A percentile compares a stretch with the other conserved stretches of the same genome.
Evolutionary conservation across 2,797 vertebrate species (phyloP).

Genomic region (Lacerta agilis): DNA sequence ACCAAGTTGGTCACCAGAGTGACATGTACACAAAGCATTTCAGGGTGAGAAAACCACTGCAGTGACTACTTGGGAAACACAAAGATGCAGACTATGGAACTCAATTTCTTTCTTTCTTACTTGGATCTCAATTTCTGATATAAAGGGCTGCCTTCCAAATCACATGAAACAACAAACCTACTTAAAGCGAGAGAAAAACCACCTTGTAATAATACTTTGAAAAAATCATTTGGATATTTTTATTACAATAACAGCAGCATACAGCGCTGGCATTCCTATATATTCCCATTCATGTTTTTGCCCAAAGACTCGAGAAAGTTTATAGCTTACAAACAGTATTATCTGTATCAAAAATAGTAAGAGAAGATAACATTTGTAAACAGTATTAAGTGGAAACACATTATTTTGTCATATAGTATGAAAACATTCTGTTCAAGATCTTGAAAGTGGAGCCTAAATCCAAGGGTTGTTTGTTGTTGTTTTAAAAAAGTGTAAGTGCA

Average conservation of each 20-base stretch:
- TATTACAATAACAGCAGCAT: conserved; percentile 59
- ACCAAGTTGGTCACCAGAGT: no score
- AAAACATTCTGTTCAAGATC: conserved; percentile 4
- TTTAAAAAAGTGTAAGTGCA: neutral
- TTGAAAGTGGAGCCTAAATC: conserved; percentile 25
- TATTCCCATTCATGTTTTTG: conserved; percentile 40
- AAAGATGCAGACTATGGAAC: no score
- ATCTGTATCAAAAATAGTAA: conserved; percentile 38
- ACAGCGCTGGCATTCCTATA: conserved; percentile 27
- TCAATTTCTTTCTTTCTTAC: neutral
- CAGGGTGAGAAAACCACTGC: no score
- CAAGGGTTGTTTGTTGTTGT: conserved; percentile 12
- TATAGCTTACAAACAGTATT: conserved; percentile 59
- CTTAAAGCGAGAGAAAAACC: neutral
- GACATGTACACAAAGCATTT: no score
- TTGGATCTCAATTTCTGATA: neutral
- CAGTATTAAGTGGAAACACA: conserved; percentile 13
- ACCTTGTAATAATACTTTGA: no score
- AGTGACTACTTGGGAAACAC: no score
- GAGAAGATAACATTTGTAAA: conserved; percentile 45
- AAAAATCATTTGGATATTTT: neutral
- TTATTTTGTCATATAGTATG: conserved; percentile 24
- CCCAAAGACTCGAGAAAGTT: conserved; percentile 16
- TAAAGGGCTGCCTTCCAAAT: neutral
- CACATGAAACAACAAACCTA: neutral